Evolutionary conservation across 2,797 vertebrate species (phyloP).

Genomic region (Acridotheres tristis): DNA sequence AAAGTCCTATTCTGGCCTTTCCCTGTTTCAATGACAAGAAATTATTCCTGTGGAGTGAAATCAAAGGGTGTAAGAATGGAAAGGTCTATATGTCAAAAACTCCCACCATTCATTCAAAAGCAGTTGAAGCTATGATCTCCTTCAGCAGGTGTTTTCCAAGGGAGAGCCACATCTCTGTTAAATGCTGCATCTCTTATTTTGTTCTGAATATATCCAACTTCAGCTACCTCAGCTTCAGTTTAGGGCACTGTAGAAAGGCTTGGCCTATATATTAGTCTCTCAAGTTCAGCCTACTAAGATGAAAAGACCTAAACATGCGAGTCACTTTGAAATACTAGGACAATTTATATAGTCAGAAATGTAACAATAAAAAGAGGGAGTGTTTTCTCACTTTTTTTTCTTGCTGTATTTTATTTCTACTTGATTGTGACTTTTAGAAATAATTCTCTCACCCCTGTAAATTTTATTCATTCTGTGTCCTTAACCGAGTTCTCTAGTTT

Average conservation of each 20-base stretch:
- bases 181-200: background rate
- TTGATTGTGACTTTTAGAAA: constrained; percentile 23
- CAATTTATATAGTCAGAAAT: background rate
- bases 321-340: constrained; percentile 20
- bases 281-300: background rate
- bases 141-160: background rate
- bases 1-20: background rate
- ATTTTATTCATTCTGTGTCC: constrained; percentile 3
- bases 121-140: background rate
- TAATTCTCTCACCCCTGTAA: background rate
- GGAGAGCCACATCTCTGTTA: background rate
- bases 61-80: background rate
- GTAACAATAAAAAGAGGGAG: background rate
- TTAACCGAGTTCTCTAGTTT: background rate
- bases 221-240: background rate
- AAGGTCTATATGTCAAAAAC: background rate
- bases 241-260: background rate
- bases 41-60: background rate
- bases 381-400: background rate
- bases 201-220: background rate
- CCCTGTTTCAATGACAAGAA: background rate
- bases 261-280: background rate
- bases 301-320: background rate
- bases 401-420: constrained; percentile 4
- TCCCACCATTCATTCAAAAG: background rate